phyloP scores from a whole-genome alignment of 2,797 vertebrate genomes.

The Anguilla obscura region DNA sequence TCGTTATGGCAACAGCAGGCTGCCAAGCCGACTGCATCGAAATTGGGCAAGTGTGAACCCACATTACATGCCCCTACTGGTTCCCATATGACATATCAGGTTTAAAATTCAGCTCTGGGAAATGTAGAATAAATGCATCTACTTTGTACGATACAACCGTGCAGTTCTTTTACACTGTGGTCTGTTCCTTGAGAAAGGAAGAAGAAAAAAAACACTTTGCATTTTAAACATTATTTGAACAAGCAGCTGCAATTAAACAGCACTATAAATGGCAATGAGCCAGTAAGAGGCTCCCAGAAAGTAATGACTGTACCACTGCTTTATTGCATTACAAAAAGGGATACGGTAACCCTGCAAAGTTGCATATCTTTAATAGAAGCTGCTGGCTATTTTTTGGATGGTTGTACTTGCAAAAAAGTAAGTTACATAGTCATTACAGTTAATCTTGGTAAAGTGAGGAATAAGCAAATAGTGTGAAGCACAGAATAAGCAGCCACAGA shows the following conservation, averaged over 20 bases:
- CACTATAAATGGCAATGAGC: not conserved
- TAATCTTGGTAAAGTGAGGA: not conserved
- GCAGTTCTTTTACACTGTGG: constrained; percentile 6
- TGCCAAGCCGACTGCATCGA: not conserved
- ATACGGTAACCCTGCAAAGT: not conserved
- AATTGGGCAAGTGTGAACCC: not conserved
- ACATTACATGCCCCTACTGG: constrained; percentile 7
- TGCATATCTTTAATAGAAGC: not conserved
- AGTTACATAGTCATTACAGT: not conserved
- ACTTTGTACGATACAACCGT: not conserved
- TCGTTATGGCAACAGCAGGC: constrained; percentile 1
- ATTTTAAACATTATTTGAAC: constrained; percentile 7
- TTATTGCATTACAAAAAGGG: not conserved
- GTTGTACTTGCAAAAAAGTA: not conserved
- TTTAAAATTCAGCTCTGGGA: not conserved
- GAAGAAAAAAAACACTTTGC: not conserved
- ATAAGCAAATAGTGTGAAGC: not conserved
- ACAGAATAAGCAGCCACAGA: not conserved
- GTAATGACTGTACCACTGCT: no score
- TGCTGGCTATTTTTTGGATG: not conserved
- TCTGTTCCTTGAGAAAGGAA: not conserved
- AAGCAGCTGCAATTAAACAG: not conserved
- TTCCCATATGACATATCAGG: not conserved
- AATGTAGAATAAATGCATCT: constrained; percentile 7
- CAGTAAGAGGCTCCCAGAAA: not conserved